Conservation (phyloP, 2,888 invertebrate genomes). For the Eremobia ochroleuca region DNA sequence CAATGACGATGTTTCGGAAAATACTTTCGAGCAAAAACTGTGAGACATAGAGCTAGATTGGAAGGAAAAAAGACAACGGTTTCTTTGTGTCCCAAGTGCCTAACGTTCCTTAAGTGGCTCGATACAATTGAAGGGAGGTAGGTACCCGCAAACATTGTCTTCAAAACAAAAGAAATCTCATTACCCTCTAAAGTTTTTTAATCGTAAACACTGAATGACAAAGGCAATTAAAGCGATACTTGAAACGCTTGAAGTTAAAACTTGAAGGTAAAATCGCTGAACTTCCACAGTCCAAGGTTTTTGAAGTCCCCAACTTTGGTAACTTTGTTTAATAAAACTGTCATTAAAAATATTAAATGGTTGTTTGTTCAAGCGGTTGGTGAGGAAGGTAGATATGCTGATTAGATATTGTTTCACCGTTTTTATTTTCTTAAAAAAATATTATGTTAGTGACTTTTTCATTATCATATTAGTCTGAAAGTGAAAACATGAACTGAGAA, state of each 20-base stretch:
- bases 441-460: neutral
- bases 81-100: slow-evolving; percentile 18
- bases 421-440: neutral
- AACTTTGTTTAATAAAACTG: slow-evolving; percentile 54
- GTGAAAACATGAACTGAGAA: neutral
- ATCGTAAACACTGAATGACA: slow-evolving; percentile 64
- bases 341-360: slow-evolving; percentile 67
- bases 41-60: neutral
- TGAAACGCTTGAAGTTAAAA: slow-evolving; percentile 60
- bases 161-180: slow-evolving; percentile 69
- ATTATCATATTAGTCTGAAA: neutral
- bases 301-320: slow-evolving; percentile 52
- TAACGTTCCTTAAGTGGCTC: slow-evolving; percentile 22
- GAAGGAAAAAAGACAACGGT: slow-evolving; percentile 10
- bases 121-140: slow-evolving; percentile 43
- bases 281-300: slow-evolving; percentile 46
- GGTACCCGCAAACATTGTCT: slow-evolving; percentile 45
- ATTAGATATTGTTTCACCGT: slow-evolving; percentile 17
- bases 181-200: slow-evolving; percentile 65
- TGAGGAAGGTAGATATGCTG: slow-evolving; percentile 7
- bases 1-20: neutral
- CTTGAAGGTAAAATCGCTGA: slow-evolving; percentile 49
- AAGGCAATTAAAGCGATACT: slow-evolving; percentile 64
- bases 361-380: slow-evolving; percentile 19
- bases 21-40: neutral